A percentile compares a stretch with the other conserved stretches of the same genome.
These are phyloP conservation scores for Drosophila meridionalis DNA, from an alignment of 2,888 invertebrate species.

Conservation along the genomic window DNA sequence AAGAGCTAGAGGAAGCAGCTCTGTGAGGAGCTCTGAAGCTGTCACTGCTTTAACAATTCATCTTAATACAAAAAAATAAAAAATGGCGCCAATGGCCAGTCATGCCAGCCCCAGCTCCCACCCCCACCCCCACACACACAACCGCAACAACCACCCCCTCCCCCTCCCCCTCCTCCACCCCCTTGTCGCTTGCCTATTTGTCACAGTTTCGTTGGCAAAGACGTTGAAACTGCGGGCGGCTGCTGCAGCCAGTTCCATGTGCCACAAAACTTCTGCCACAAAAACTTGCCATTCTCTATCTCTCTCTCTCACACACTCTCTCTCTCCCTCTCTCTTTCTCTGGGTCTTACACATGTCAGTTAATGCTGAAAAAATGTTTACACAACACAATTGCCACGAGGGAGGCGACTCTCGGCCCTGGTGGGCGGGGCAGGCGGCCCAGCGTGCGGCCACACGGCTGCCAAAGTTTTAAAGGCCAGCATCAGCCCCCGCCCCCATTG, in stretches of 20 bases:
- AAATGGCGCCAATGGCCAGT: constrained; percentile 72
- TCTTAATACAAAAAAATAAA: constrained; percentile 71
- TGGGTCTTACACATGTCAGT: constrained; percentile 73
- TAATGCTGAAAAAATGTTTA: constrained; percentile 77
- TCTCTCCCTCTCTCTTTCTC: background rate
- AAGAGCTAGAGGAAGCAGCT: background rate
- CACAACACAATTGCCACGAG: constrained; percentile 72
- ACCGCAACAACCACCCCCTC: background rate
- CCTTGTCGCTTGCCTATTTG: constrained; percentile 53
- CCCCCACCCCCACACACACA: background rate
- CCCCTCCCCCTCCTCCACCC: background rate
- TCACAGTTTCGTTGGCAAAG: constrained; percentile 65
- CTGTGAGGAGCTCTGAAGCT: constrained; percentile 45
- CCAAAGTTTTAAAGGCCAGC: constrained; percentile 61
- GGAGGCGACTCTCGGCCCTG: constrained; percentile 3
- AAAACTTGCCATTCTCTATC: constrained; percentile 38
- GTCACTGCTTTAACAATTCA: constrained; percentile 75
- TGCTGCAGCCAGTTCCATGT: constrained; percentile 37
- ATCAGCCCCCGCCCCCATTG: background rate
- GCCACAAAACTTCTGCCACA: constrained; percentile 51
- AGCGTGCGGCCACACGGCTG: constrained; percentile 45
- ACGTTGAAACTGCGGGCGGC: constrained; percentile 25
- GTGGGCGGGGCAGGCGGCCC: constrained; percentile 7
- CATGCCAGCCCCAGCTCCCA: constrained; percentile 22
- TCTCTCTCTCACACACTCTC: background rate